phyloP scores from a whole-genome alignment of 2,797 vertebrate species.

The Enteromius paludinosus region DNA sequence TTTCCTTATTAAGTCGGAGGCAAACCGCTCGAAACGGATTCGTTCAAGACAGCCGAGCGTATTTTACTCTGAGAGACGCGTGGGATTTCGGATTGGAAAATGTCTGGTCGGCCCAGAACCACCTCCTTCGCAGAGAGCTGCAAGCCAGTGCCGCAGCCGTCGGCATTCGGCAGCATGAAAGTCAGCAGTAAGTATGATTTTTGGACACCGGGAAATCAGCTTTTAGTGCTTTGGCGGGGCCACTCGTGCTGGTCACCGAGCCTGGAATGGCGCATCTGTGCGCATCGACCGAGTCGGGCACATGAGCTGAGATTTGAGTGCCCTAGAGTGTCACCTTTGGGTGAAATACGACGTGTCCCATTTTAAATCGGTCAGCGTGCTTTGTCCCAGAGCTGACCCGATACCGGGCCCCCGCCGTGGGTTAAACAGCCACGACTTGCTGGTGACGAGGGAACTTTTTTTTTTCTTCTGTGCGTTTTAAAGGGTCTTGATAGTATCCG shows the following conservation, averaged over 20 bases:
- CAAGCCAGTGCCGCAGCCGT: constrained; percentile 98
- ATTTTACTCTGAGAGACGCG: constrained; percentile 63
- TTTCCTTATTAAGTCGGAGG: constrained; percentile 9
- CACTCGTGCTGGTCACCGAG: not conserved
- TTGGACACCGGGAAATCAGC: not conserved
- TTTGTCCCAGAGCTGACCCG: not conserved
- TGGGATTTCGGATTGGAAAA: constrained; percentile 78
- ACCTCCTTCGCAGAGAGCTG: constrained; percentile 99
- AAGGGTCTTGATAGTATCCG: not conserved
- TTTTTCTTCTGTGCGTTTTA: not conserved
- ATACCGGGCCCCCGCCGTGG: not conserved
- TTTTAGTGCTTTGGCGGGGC: constrained; percentile 5
- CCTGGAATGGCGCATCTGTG: constrained; percentile 55
- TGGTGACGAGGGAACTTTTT: not conserved
- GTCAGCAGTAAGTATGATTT: constrained; percentile 95
- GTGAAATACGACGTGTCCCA: constrained; percentile 38
- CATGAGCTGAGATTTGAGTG: constrained; percentile 59
- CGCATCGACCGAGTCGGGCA: constrained; percentile 35
- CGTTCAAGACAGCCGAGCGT: constrained; percentile 64
- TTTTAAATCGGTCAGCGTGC: constrained; percentile 27
- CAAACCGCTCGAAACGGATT: constrained; percentile 44
- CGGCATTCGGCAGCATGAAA: constrained; percentile 99
- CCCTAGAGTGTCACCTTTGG: constrained; percentile 45
- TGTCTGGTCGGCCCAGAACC: constrained; percentile 99
- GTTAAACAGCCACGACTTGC: not conserved